Conservation (phyloP, 2,113 vertebrate genomes). For the Oreochromis spilurus region DNA sequence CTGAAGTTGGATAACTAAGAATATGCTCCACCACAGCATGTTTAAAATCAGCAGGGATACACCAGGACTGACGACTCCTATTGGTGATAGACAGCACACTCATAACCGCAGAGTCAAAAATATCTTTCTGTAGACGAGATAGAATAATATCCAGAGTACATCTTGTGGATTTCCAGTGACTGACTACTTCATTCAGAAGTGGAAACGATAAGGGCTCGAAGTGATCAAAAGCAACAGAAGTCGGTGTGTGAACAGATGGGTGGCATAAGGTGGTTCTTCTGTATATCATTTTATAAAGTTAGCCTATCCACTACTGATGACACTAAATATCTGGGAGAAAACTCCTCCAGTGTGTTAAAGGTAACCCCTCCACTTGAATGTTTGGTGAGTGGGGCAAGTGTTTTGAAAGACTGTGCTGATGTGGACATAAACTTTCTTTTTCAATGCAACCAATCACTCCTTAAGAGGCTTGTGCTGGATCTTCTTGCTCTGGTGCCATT, state of each 20-base stretch:
- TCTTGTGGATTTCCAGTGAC: neutral
- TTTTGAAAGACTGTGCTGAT: neutral
- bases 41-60: neutral
- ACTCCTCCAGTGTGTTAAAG: neutral
- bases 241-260: neutral
- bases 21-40: neutral
- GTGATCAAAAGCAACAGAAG: neutral
- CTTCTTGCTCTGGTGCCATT: no score
- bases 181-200: neutral
- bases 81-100: neutral
- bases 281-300: neutral
- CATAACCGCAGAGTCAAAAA: neutral
- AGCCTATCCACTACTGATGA: neutral
- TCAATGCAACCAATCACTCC: neutral
- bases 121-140: neutral
- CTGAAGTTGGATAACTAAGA: neutral
- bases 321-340: neutral
- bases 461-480: neutral
- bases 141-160: neutral
- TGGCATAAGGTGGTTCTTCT: neutral
- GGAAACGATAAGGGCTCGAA: neutral
- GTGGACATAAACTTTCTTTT: neutral
- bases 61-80: fast-evolving
- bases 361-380: neutral
- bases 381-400: neutral